Evolutionary conservation across 1,140 invertebrate genomes (phyloP).

Genomic region (Drosophila lini): DNA sequence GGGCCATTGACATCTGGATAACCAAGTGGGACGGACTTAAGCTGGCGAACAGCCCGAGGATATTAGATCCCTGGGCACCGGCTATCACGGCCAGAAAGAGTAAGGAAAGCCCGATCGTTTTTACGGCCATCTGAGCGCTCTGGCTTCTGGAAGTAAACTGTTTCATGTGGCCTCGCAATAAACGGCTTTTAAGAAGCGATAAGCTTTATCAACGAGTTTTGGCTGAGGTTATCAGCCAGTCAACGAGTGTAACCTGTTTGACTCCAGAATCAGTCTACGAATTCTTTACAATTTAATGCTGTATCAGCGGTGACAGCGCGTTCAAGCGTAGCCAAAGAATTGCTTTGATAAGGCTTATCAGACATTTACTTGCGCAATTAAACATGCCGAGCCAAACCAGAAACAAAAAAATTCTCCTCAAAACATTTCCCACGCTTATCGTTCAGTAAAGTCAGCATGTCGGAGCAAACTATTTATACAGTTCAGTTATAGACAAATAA

Average conservation of each 20-base stretch:
- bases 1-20: constrained; percentile 68
- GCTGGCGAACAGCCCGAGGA: constrained; percentile 69
- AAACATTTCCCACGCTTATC: constrained; percentile 27
- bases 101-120: background rate
- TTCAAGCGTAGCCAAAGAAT: background rate
- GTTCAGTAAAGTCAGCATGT: background rate
- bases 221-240: background rate
- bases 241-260: background rate
- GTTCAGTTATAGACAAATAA: constrained; percentile 88
- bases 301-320: background rate
- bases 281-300: background rate
- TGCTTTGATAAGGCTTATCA: constrained; percentile 2
- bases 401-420: no score
- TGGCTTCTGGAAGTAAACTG: constrained; percentile 24
- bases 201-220: constrained; percentile 19
- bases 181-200: background rate
- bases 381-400: background rate
- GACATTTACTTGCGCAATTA: background rate
- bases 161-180: background rate
- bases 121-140: constrained; percentile 21
- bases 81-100: constrained; percentile 22
- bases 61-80: constrained; percentile 53
- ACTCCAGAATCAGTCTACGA: background rate
- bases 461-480: background rate
- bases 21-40: constrained; percentile 75